These are phyloP conservation scores for Brachypteracias leptosomus DNA, from an alignment of 2,113 vertebrate species.

Conservation along the genomic window DNA sequence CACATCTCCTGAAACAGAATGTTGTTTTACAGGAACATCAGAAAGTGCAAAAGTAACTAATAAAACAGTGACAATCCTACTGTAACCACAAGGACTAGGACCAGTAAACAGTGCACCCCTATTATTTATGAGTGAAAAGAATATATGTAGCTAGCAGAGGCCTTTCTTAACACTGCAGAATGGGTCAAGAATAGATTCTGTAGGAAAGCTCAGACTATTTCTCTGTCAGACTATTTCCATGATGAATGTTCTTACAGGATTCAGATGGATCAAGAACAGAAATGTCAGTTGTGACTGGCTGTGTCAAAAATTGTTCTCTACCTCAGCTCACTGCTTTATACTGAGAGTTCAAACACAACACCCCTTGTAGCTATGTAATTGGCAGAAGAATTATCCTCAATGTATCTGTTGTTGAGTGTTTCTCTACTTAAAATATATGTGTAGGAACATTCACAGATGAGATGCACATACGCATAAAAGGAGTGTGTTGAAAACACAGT, in stretches of 20 bases:
- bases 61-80: conserved; percentile 44
- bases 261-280: conserved; percentile 57
- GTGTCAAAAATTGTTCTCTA: conserved; percentile 38
- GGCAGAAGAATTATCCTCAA: conserved; percentile 10
- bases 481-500: neutral
- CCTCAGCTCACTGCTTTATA: neutral
- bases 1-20: conserved; percentile 33
- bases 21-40: conserved; percentile 40
- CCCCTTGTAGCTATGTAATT: conserved; percentile 7
- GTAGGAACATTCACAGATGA: neutral
- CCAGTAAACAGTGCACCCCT: neutral
- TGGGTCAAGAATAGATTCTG: conserved; percentile 47
- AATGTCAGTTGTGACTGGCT: conserved; percentile 1
- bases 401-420: neutral
- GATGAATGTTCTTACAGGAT: conserved; percentile 54
- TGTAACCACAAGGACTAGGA: conserved; percentile 22
- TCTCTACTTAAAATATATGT: neutral
- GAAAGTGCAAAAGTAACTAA: conserved; percentile 59
- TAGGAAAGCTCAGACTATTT: conserved; percentile 36
- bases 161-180: conserved; percentile 46
- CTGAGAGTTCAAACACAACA: neutral
- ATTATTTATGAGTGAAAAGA: conserved; percentile 52
- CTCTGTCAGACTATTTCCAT: conserved; percentile 39
- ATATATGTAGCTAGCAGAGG: conserved; percentile 8
- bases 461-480: neutral